These are phyloP conservation scores for Mesorhabditis belari DNA, from an alignment of 2,888 invertebrate species.

Conservation along the genomic window DNA sequence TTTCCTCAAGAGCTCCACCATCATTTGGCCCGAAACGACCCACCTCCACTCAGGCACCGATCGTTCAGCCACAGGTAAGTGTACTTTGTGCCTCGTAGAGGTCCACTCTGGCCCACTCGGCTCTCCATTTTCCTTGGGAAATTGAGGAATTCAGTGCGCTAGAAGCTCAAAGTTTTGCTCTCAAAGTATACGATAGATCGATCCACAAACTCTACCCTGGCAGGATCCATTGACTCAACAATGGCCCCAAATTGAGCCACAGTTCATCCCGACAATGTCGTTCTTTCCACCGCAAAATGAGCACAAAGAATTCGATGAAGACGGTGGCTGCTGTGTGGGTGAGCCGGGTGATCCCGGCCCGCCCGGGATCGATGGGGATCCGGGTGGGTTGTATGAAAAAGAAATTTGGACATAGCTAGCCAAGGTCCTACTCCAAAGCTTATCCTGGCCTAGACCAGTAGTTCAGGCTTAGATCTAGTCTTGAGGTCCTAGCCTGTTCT, in stretches of 20 bases:
- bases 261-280: neutral
- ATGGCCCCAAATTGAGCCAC: neutral
- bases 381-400: too few relatives aligned
- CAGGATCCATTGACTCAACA: neutral
- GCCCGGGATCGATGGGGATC: neutral
- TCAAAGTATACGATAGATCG: neutral
- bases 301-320: too few relatives aligned
- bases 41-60: neutral
- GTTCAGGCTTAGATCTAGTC: too few relatives aligned
- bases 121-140: neutral
- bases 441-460: too few relatives aligned
- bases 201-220: neutral
- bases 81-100: too few relatives aligned
- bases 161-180: too few relatives aligned
- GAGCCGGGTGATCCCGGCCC: neutral
- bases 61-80: too few relatives aligned
- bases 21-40: neutral
- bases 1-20: neutral
- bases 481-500: too few relatives aligned
- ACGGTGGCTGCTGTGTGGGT: neutral
- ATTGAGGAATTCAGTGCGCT: neutral
- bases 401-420: too few relatives aligned
- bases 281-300: neutral
- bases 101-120: too few relatives aligned
- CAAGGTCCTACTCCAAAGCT: too few relatives aligned